phyloP scores from a whole-genome alignment of 1,140 invertebrate species.

The Cydia amplana region DNA sequence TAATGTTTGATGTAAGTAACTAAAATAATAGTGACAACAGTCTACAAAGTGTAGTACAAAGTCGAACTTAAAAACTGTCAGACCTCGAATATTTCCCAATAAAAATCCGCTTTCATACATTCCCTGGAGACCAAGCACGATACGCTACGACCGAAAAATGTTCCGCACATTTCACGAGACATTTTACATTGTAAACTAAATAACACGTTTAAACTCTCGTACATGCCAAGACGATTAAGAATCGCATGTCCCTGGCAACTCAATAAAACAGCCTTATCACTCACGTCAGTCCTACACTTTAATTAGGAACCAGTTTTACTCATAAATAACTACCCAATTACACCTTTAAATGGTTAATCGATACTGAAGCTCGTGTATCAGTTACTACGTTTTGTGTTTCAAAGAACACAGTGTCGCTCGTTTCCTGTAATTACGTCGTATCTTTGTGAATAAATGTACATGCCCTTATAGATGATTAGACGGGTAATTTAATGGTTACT shows the following conservation, averaged over 20 bases:
- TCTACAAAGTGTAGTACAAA: too few species aligned
- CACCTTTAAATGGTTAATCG: constrained; percentile 2
- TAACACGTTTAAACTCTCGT: constrained; percentile 11
- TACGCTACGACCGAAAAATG: background rate
- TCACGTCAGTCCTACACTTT: constrained; percentile 13
- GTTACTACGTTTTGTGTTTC: background rate
- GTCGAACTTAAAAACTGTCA: too few species aligned
- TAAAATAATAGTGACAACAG: too few species aligned
- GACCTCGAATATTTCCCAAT: too few species aligned
- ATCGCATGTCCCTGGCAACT: background rate
- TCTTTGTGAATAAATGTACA: background rate
- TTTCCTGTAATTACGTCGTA: constrained; percentile 3
- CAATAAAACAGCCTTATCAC: constrained; percentile 15
- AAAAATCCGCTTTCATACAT: background rate
- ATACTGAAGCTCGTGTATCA: background rate
- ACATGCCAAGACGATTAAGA: constrained; percentile 19
- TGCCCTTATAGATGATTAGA: constrained; percentile 8
- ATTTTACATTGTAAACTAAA: constrained; percentile 15
- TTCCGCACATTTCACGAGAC: background rate
- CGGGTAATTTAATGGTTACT: background rate
- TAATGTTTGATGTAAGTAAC: too few species aligned
- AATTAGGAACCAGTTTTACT: constrained; percentile 14
- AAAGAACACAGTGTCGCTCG: background rate
- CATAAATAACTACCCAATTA: constrained; percentile 16
- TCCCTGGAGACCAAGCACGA: background rate